phyloP scores from a whole-genome alignment of 2,888 invertebrate species.

The Lycia hirtaria region DNA sequence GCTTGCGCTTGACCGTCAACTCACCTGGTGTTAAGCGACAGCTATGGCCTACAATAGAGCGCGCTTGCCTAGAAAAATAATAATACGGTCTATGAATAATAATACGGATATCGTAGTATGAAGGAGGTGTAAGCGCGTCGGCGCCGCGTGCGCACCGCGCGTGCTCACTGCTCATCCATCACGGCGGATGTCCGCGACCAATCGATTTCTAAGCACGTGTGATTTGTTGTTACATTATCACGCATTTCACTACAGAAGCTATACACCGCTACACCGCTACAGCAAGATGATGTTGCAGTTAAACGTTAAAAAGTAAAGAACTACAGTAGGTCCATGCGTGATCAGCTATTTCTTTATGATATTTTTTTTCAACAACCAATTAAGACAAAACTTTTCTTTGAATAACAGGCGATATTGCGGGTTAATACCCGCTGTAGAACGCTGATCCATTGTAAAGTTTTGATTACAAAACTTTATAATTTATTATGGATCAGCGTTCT shows the following conservation, averaged over 20 bases:
- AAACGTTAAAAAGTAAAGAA: not conserved
- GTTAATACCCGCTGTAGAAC: too few species aligned
- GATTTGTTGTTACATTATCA: conserved; percentile 59
- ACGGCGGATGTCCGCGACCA: conserved; percentile 67
- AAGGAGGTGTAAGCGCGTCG: conserved; percentile 57
- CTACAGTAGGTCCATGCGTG: too few species aligned
- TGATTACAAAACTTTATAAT: not conserved
- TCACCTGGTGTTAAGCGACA: too few species aligned
- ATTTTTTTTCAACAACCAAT: too few species aligned
- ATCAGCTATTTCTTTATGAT: too few species aligned
- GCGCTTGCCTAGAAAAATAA: too few species aligned
- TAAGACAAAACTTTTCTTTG: not conserved
- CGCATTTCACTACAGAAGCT: conserved; percentile 25
- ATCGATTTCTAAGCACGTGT: conserved; percentile 73
- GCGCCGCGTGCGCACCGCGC: conserved; percentile 66
- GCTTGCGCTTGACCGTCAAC: too few species aligned
- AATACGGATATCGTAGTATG: conserved; percentile 9
- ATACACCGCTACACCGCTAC: too few species aligned
- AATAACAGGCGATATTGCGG: not conserved
- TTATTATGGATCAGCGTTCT: too few species aligned
- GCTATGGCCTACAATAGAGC: too few species aligned
- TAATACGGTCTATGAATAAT: conserved; percentile 2
- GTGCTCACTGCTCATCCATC: conserved; percentile 74
- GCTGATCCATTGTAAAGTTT: too few species aligned
- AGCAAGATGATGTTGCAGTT: not conserved